Base-by-base conservation (phyloP, 2,888 invertebrate genomes). In the Cryptophagus acutangulus region DNA sequence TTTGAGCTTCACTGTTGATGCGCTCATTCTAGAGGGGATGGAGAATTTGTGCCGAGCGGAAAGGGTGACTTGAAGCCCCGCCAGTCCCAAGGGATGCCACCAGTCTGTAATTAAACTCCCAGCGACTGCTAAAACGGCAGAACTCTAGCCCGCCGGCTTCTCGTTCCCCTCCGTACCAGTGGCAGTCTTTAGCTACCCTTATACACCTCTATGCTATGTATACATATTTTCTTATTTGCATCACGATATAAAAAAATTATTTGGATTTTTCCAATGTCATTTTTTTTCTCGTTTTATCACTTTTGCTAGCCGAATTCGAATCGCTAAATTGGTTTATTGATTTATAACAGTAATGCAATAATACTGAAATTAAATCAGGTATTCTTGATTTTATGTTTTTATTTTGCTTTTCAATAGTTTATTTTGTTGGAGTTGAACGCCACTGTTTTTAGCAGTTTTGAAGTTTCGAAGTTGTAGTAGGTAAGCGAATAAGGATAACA, bases 21-120 rank as follows among this genome's bases (percentile, higher is more conserved):
- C n/a, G n/a, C n/a, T n/a, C 51, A 16, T 12, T 39, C 45, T 44
- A 45, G 49, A 44, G 49, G 53, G 51, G 49, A 46, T 51, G 46
- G 48, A 48, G 41, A 31, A 38, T 43, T 43, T 13, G 35, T 33
- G 40, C 33, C 40, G 49, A 48, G 49, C 43, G 50, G 43, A 56
- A 55, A 55, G 57, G 54, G 56, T 57, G 52, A 53, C 46, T 48
- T 56, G 64, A 61, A 62, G 63, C 64, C 63, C 63, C 61, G 54
- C 54, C 59, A 57, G 57, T 66, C 66, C 63, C 65, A 31, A 45
- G 52, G 66, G 66, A 66, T 58, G 62, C 61, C 57, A 63, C 61
- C 61, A 63, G 67, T 64, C 66, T 66, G 66, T 68, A 68, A 68
- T 68, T 67, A 68, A 67, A 67, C 67, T 65, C 59, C 62, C 59